These are phyloP conservation scores for Cryptotermes secundus DNA, from an alignment of 1,140 invertebrate species.

Conservation along the genomic window DNA sequence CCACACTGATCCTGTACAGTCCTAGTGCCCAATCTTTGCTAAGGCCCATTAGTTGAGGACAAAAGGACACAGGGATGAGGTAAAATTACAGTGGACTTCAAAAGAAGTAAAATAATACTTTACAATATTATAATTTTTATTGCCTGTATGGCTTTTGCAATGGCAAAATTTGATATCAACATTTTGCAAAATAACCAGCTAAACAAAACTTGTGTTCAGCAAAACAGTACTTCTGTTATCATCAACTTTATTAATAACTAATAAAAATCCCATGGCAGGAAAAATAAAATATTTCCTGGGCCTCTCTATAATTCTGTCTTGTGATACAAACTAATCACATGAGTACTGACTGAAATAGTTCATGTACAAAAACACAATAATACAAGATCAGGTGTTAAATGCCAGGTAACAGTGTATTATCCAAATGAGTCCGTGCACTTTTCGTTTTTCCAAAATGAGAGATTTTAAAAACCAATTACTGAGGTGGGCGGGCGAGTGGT, in stretches of 20 bases:
- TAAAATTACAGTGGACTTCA: background rate
- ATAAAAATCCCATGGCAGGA: slow-evolving; percentile 33
- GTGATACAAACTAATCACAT: slow-evolving; percentile 26
- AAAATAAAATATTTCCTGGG: slow-evolving; percentile 22
- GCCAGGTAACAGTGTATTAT: slow-evolving; percentile 31
- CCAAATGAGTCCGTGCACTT: slow-evolving; percentile 27
- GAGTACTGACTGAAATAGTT: slow-evolving; percentile 23
- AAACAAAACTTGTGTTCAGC: slow-evolving; percentile 27
- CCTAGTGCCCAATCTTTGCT: too few species aligned
- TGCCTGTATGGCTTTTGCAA: slow-evolving; percentile 22
- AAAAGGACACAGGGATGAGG: background rate
- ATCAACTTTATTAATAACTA: slow-evolving; percentile 29
- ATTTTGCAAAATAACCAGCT: slow-evolving; percentile 23
- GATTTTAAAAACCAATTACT: background rate
- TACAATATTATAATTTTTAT: slow-evolving; percentile 25
- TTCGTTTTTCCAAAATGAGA: slow-evolving; percentile 10
- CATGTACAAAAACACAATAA: slow-evolving; percentile 30
- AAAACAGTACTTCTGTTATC: slow-evolving; percentile 31
- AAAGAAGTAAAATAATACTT: background rate
- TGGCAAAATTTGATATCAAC: slow-evolving; percentile 14
- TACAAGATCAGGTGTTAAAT: slow-evolving; percentile 23
- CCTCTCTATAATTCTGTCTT: slow-evolving; percentile 16
- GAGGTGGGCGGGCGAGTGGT: background rate
- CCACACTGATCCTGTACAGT: too few species aligned
- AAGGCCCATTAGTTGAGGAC: background rate